A percentile compares a stretch with the other conserved stretches of the same genome.
Conservation (phyloP, 23 tunicate species). For the Clavelina lepadiformis region DNA sequence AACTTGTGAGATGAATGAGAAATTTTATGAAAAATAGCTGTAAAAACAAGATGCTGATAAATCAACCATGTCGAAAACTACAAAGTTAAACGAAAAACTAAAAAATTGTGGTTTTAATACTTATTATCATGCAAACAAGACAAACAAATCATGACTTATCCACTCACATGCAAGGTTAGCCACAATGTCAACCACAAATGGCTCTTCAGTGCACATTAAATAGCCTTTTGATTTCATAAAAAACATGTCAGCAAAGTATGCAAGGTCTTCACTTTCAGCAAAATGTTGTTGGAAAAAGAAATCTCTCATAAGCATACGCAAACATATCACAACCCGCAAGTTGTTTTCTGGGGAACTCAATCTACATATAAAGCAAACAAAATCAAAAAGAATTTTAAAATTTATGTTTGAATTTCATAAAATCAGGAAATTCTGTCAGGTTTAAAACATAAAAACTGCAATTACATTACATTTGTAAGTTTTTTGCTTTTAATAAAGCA, state of each 20-base stretch:
- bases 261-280: constrained; percentile 18
- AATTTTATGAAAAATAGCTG: constrained; percentile 57
- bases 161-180: constrained; percentile 48
- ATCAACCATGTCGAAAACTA: not conserved
- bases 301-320: constrained; percentile 80
- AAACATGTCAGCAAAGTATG: constrained; percentile 59
- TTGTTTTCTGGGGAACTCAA: constrained; percentile 23
- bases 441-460: not conserved
- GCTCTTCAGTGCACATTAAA: constrained; percentile 48
- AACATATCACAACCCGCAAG: constrained; percentile 35
- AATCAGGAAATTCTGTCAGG: not conserved
- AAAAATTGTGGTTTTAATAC: not conserved
- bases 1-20: constrained; percentile 17
- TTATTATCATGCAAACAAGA: not conserved
- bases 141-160: not conserved
- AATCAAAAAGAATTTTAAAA: not conserved
- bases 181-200: constrained; percentile 40
- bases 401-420: not conserved
- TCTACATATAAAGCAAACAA: constrained; percentile 1
- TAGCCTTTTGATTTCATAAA: constrained; percentile 33
- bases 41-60: constrained; percentile 11
- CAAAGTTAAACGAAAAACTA: constrained; percentile 4
- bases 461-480: constrained; percentile 11
- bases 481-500: constrained; percentile 6
- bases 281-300: constrained; percentile 39